Evolutionary conservation across 1,140 invertebrate species (phyloP).

Genomic region (Philotrypesis tridentata): DNA sequence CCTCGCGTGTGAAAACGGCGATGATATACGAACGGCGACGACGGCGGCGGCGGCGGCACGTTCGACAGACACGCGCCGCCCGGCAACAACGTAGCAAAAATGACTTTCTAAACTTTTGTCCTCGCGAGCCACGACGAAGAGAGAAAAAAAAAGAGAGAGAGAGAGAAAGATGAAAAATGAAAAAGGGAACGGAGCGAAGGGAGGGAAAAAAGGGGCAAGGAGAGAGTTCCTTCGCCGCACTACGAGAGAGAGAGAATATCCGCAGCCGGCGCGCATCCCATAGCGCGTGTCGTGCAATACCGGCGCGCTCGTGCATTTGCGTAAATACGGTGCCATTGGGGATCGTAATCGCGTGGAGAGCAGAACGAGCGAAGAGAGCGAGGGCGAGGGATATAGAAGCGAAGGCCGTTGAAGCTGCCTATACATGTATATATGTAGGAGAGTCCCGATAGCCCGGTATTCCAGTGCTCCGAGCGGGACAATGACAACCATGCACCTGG

Average conservation of each 20-base stretch:
- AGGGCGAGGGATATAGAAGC: not conserved
- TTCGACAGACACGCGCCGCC: not conserved
- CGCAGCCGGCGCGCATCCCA: not conserved
- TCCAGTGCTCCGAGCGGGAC: not conserved
- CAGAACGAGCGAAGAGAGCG: not conserved
- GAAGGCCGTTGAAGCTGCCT: not conserved
- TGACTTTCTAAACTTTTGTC: not conserved
- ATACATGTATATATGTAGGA: not conserved
- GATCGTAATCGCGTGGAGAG: not conserved
- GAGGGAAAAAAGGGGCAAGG: not conserved
- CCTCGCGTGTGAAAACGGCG: not conserved
- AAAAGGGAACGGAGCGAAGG: not conserved
- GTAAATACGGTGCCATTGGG: slow-evolving; percentile 26
- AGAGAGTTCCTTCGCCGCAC: not conserved
- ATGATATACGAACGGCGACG: not conserved
- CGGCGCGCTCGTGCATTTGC: not conserved
- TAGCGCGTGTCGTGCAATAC: not conserved
- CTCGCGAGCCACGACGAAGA: too few species aligned
- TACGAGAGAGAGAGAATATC: too few species aligned
- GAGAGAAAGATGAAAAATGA: not conserved
- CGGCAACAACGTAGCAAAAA: not conserved
- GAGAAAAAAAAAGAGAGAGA: too few species aligned
- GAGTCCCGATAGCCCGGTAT: slow-evolving; percentile 10
- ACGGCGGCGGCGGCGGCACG: too few species aligned
- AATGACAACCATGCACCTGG: slow-evolving; percentile 10